These are phyloP conservation scores for Sinonovacula constricta DNA, from an alignment of 1,140 invertebrate genomes.

Conservation along the genomic window DNA sequence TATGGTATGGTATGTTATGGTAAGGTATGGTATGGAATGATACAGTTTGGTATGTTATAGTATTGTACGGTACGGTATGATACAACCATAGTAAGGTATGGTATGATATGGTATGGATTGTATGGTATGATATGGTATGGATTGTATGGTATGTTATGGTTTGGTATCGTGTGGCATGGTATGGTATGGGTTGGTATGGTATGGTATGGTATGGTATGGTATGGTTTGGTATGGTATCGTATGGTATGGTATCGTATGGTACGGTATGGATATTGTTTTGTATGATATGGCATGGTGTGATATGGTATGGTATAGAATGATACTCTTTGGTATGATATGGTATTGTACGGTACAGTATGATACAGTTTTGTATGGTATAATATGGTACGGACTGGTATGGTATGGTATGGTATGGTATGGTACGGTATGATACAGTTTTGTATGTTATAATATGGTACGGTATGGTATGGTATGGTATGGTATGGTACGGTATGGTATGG, in stretches of 20 bases:
- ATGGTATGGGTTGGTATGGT: conserved; percentile 43
- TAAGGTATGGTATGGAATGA: no score
- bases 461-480: conserved; percentile 55
- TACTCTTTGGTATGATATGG: not conserved
- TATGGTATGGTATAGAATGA: conserved; percentile 50
- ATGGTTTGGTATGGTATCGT: conserved; percentile 58
- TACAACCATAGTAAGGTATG: no score
- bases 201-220: conserved; percentile 52
- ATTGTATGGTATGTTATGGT: no score
- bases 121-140: no score
- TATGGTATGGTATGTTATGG: no score
- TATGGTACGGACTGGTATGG: not conserved
- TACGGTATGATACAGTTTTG: not conserved
- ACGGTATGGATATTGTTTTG: conserved; percentile 60
- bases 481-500: conserved; percentile 59
- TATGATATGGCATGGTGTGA: conserved; percentile 62
- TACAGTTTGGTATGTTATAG: no score
- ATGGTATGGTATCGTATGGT: conserved; percentile 58
- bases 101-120: no score
- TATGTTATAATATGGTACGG: not conserved
- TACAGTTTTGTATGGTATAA: not conserved
- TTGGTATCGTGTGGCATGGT: no score
- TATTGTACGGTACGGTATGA: no score
- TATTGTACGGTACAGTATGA: not conserved
- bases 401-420: no score